phyloP scores from a whole-genome alignment of 2,888 invertebrate genomes.

The Sarcophaga subvicina region DNA sequence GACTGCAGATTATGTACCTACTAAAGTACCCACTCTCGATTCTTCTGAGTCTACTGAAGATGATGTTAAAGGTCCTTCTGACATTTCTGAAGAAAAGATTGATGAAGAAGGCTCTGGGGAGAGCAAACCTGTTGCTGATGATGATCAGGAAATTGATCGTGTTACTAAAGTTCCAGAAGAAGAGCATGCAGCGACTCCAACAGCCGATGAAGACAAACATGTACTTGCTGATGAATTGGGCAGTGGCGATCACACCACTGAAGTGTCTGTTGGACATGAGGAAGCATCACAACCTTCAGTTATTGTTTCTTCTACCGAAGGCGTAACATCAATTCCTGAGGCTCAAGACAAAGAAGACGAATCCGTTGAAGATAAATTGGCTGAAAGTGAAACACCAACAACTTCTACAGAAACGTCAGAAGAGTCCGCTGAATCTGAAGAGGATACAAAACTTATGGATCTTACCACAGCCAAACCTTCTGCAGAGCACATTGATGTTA shows the following conservation, averaged over 20 bases:
- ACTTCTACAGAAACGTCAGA: conserved; percentile 3
- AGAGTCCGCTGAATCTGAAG: conserved; percentile 49
- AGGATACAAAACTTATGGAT: conserved; percentile 19
- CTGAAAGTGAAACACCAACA: conserved; percentile 2
- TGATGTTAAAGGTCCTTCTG: neutral
- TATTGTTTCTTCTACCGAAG: conserved; percentile 33
- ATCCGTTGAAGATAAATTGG: conserved; percentile 23
- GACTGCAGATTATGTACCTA: neutral
- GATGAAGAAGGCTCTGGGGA: conserved; percentile 32
- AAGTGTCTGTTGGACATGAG: conserved; percentile 30
- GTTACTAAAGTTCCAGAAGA: conserved; percentile 31
- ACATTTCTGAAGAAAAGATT: neutral
- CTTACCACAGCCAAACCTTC: conserved; percentile 34
- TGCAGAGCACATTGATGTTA: conserved; percentile 22
- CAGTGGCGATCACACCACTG: conserved; percentile 63
- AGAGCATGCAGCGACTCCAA: conserved; percentile 4
- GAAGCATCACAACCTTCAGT: conserved; percentile 49
- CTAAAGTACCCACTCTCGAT: conserved; percentile 7
- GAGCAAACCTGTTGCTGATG: conserved; percentile 1
- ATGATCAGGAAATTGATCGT: conserved; percentile 10
- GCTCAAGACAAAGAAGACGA: conserved; percentile 20
- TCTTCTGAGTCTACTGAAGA: conserved; percentile 6
- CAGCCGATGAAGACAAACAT: conserved; percentile 45
- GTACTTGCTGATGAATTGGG: conserved; percentile 52
- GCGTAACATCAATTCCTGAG: conserved; percentile 8